A percentile compares a stretch with the other conserved stretches of the same genome.
phyloP scores from a whole-genome alignment of 2,888 invertebrate genomes.

The Poecilus cupreus region DNA sequence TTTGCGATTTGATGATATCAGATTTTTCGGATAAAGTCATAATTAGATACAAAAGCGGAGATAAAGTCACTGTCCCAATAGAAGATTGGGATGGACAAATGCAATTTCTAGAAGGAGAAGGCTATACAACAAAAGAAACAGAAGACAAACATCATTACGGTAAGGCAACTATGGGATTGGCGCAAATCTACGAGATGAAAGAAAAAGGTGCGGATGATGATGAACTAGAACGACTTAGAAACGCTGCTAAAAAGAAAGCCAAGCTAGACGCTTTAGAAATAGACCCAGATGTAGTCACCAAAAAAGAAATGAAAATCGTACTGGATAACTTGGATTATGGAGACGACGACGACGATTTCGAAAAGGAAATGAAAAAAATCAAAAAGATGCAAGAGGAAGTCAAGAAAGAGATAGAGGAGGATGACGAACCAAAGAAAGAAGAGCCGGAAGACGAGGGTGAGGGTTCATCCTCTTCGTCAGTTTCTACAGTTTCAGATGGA shows the following conservation, averaged over 20 bases:
- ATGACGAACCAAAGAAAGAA: slow-evolving; percentile 59
- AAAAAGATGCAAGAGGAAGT: slow-evolving; percentile 62
- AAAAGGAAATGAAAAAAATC: slow-evolving; percentile 68
- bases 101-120: slow-evolving; percentile 82
- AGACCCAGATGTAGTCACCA: slow-evolving; percentile 47
- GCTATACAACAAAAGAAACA: slow-evolving; percentile 79
- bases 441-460: slow-evolving; percentile 48
- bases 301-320: slow-evolving; percentile 50
- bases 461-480: slow-evolving; percentile 53
- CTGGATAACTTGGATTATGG: slow-evolving; percentile 53
- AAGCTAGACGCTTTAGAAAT: slow-evolving; percentile 67
- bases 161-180: slow-evolving; percentile 74
- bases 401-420: slow-evolving; percentile 60
- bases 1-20: slow-evolving; percentile 84
- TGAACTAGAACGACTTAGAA: slow-evolving; percentile 70
- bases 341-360: slow-evolving; percentile 64
- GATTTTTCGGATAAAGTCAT: slow-evolving; percentile 84
- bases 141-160: slow-evolving; percentile 71
- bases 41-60: slow-evolving; percentile 81
- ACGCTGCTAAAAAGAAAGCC: slow-evolving; percentile 69
- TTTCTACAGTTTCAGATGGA: neutral
- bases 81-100: slow-evolving; percentile 68
- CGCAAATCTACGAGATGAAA: slow-evolving; percentile 76
- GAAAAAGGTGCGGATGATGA: slow-evolving; percentile 70
- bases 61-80: slow-evolving; percentile 80